Percentiles rank a stretch among this genome's conserved stretches.
phyloP scores from a whole-genome alignment of 2,113 vertebrate genomes.

The Pavo muticus region DNA sequence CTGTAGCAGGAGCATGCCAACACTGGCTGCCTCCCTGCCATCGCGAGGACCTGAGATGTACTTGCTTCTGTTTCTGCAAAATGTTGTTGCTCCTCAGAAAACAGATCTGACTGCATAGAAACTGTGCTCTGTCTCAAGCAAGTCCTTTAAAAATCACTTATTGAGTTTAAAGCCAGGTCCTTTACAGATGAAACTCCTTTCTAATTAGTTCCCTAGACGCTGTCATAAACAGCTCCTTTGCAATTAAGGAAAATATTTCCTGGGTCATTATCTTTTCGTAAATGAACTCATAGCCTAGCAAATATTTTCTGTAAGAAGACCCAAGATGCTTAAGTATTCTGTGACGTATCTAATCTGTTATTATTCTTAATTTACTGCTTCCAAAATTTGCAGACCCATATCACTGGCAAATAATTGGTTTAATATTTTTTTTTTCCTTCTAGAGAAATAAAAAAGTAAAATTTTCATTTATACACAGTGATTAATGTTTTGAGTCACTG shows the following conservation, averaged over 20 bases:
- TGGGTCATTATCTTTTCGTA: constrained; percentile 65
- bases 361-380: constrained; percentile 59
- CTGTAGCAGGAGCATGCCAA: neutral
- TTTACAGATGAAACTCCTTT: constrained; percentile 58
- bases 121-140: constrained; percentile 35
- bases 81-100: neutral
- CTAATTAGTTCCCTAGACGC: constrained; percentile 63
- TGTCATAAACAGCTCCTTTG: constrained; percentile 51
- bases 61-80: neutral
- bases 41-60: neutral
- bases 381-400: constrained; percentile 2
- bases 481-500: constrained; percentile 63
- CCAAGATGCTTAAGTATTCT: constrained; percentile 30
- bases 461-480: constrained; percentile 25
- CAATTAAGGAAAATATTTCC: constrained; percentile 59
- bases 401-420: constrained; percentile 18
- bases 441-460: constrained; percentile 45
- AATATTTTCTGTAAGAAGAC: constrained; percentile 59
- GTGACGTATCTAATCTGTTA: constrained; percentile 44
- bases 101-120: constrained; percentile 6
- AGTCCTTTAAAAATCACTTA: constrained; percentile 44
- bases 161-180: constrained; percentile 52
- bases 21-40: accelerated
- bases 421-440: constrained; percentile 30
- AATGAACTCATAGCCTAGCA: constrained; percentile 55